Percentiles rank a stretch among this genome's conserved stretches.
phyloP scores from a whole-genome alignment of 2,888 invertebrate species.

The Trileptium ribeirensis region DNA sequence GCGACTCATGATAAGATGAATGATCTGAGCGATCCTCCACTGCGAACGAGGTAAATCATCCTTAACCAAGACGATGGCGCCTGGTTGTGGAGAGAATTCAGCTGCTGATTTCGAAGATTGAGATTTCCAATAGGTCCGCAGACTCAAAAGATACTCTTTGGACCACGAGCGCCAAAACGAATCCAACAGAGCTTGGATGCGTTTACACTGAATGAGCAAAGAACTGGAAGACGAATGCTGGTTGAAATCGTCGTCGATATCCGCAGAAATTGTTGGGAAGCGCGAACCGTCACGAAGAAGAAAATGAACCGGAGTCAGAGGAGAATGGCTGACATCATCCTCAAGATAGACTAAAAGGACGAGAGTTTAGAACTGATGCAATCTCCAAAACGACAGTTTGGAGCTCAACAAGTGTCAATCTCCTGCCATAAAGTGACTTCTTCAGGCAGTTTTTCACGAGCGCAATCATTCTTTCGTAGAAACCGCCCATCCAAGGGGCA shows the following conservation, averaged over 20 bases:
- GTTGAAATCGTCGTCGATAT: not conserved
- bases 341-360: not conserved
- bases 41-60: not conserved
- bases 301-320: constrained; percentile 4
- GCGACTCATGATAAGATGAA: not conserved
- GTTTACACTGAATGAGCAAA: not conserved
- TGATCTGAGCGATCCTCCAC: constrained; percentile 3
- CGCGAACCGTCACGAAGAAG: not conserved
- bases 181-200: constrained; percentile 6
- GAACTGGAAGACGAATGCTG: not conserved
- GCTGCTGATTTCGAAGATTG: not conserved
- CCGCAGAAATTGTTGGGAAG: not conserved
- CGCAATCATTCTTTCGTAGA: constrained; percentile 14
- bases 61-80: constrained; percentile 7
- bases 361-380: not conserved
- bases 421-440: constrained; percentile 2
- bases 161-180: constrained; percentile 15
- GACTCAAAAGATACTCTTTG: constrained; percentile 5
- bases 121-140: constrained; percentile 24
- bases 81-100: not conserved
- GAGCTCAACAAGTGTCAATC: not conserved
- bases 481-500: constrained; percentile 16
- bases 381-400: constrained; percentile 14
- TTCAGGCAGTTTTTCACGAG: not conserved
- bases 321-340: not conserved